Evolutionary conservation across 2,113 vertebrate genomes (phyloP).

Genomic region (Climacteris rufus): DNA sequence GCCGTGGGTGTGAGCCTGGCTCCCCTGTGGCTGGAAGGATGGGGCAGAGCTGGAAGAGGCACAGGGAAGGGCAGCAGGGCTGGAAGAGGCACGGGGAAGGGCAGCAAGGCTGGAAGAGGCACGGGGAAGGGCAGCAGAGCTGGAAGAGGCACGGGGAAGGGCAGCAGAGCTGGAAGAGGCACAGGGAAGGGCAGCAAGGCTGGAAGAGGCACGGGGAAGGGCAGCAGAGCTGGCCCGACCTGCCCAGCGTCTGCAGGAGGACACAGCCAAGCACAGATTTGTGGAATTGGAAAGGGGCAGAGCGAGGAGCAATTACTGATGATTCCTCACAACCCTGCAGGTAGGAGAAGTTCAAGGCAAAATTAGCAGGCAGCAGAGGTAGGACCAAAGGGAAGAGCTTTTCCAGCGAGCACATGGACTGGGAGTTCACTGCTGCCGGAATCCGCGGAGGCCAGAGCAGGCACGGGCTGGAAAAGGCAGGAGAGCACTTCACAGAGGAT

Average conservation of each 20-base stretch:
- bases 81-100: not conserved
- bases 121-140: too few species aligned
- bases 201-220: not conserved
- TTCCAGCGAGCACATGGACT: not conserved
- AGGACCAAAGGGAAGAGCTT: not conserved
- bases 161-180: not conserved
- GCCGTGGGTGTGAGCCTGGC: not conserved
- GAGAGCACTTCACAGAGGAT: not conserved
- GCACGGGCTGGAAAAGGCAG: not conserved
- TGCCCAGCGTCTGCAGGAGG: not conserved
- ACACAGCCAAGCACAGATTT: not conserved
- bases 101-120: not conserved
- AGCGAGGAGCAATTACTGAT: not conserved
- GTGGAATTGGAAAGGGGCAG: not conserved
- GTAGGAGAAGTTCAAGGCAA: conserved; percentile 44
- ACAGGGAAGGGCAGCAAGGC: not conserved
- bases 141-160: not conserved
- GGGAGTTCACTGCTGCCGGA: not conserved
- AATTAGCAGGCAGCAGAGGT: not conserved
- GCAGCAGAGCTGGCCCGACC: not conserved
- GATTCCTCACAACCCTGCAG: conserved; percentile 27
- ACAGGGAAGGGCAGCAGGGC: not conserved
- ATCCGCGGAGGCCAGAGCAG: not conserved
- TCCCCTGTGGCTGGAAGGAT: not conserved
- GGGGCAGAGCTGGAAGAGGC: not conserved